A percentile compares a stretch with the other conserved stretches of the same genome.
phyloP scores from a whole-genome alignment of 2,797 vertebrate genomes.

The Sphenopsis melanotis region DNA sequence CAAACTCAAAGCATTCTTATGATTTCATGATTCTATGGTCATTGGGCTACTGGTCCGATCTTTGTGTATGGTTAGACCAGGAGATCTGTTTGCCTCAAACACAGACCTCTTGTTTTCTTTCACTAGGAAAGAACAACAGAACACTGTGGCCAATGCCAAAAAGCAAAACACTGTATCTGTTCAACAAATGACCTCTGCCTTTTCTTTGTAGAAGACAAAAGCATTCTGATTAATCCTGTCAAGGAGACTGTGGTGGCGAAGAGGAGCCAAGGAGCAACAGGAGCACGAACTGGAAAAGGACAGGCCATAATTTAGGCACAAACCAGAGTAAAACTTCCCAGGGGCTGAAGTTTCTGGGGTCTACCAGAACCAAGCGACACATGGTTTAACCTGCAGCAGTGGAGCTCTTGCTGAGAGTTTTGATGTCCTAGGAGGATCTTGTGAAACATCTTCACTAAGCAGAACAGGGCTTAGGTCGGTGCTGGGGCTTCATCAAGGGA shows the following conservation, averaged over 20 bases:
- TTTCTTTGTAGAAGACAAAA: background rate
- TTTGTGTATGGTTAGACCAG: background rate
- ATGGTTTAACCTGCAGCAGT: background rate
- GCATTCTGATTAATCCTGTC: background rate
- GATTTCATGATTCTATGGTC: background rate
- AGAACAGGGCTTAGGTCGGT: background rate
- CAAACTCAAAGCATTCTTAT: background rate
- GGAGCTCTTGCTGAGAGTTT: background rate
- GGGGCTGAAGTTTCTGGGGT: background rate
- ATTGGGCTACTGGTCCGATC: background rate
- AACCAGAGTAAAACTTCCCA: background rate
- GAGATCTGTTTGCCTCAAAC: background rate
- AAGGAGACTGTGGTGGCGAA: background rate
- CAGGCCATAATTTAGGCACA: background rate
- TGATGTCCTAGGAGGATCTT: background rate
- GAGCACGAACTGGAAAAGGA: background rate
- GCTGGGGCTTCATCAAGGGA: background rate
- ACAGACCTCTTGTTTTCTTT: background rate
- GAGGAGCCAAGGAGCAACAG: background rate
- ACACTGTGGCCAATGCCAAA: background rate
- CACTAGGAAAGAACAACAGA: background rate
- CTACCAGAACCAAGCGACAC: fast-evolving
- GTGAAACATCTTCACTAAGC: background rate
- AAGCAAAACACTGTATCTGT: background rate
- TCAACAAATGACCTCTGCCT: background rate